Conservation (phyloP, 1,140 invertebrate species). For the Orussus abietinus region DNA sequence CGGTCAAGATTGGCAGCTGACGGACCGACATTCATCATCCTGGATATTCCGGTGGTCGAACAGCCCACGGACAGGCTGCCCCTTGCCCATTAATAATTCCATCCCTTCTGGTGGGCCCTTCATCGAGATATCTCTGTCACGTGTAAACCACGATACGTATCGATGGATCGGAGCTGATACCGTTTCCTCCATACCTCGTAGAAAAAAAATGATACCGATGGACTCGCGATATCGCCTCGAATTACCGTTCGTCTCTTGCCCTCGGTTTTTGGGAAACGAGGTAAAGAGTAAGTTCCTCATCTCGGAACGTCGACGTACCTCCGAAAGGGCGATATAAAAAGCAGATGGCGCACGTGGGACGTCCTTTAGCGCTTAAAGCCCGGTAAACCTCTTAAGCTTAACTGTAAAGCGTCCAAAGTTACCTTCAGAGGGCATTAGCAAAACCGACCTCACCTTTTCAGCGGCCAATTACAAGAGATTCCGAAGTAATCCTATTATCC, state of each 20-base stretch:
- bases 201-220: too few species aligned
- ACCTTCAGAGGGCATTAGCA: conserved; percentile 22
- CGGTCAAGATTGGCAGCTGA: conserved; percentile 10
- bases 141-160: too few species aligned
- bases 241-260: too few species aligned
- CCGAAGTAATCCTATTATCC: conserved; percentile 27
- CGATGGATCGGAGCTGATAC: neutral
- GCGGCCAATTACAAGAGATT: conserved; percentile 29
- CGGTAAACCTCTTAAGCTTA: conserved; percentile 22
- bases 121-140: conserved; percentile 24
- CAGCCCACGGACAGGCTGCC: conserved; percentile 6
- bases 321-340: too few species aligned
- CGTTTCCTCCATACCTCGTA: too few species aligned
- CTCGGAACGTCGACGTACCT: too few species aligned
- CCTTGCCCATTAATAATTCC: conserved; percentile 25
- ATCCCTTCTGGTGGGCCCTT: conserved; percentile 11
- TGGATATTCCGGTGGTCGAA: conserved; percentile 20
- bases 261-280: too few species aligned
- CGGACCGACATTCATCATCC: conserved; percentile 26
- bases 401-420: conserved; percentile 15
- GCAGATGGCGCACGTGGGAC: too few species aligned
- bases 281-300: too few species aligned
- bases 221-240: too few species aligned
- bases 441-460: conserved; percentile 26
- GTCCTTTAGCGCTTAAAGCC: conserved; percentile 15